Evolutionary conservation across 2,113 vertebrate genomes (phyloP), one percentile per base, ranked within the genome.

Genomic region (Apeltes quadracus): DNA sequence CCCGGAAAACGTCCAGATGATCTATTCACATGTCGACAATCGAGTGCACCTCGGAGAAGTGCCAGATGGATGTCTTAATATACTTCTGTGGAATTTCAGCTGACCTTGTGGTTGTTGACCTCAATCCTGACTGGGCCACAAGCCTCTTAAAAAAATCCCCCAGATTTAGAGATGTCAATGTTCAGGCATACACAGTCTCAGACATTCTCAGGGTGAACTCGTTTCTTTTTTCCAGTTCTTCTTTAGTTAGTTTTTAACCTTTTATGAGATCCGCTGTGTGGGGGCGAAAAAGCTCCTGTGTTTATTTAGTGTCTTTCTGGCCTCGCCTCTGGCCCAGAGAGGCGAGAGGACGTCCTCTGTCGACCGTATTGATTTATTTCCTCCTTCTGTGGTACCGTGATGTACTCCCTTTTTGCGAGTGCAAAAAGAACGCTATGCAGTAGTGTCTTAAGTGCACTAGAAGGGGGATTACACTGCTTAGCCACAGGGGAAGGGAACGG

Each of bases 61-160:
- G 85, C 79, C 88, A 87, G 83, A 88, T 82, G 84, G 83, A 75
- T 55, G 80, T 81, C 85, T 85, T 82, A 88, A 86, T 89, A 84
- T 84, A 82, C 80, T 87, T 59, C 22, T 71, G 69, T 81, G 69
- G 84, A 86, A 84, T 89, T 87, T 84, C 56, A 78, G 44, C 64
- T 88, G 84, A 90, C 85, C 88, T 78, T 86, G 78, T 72, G 85
- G 85, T 82, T 72, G 75, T 75, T 88, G 89, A 89, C 89, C 87
- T 88, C 85, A 85, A 90, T 88, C 84, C 83, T 80, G 83, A 81
- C 76, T 27, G 8, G 67, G 66, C 82, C 77, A 67, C 86, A 81
- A 89, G 78, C 83, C 70, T 87, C 89, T 90, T 84, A 76, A 84
- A 88, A 66, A 76, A 76, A 81, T 38, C 32, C 63, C 63, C 41